Conservation (phyloP, 2,888 invertebrate species). For the Acanthosepion pharaonis region DNA sequence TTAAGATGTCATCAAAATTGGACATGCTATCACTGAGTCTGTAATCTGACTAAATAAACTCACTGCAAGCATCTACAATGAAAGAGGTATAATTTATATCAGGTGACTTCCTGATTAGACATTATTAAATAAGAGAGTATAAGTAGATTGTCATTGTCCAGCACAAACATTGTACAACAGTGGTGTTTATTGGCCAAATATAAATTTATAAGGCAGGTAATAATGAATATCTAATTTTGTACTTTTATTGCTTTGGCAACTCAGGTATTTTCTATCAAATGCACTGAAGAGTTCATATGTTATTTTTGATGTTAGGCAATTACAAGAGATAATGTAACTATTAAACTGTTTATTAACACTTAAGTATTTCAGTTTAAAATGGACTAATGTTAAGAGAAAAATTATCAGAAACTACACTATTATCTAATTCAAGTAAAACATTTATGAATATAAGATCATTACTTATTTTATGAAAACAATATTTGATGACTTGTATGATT, state of each 20-base stretch:
- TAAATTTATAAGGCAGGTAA: neutral
- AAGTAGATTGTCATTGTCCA: neutral
- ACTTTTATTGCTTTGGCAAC: neutral
- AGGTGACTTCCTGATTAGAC: neutral
- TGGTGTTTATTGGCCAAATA: conserved; percentile 22
- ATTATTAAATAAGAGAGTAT: neutral
- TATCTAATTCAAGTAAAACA: no score
- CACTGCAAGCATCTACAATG: neutral
- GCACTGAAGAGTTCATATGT: neutral
- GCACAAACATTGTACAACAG: neutral
- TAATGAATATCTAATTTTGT: neutral
- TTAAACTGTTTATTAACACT: neutral
- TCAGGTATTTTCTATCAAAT: neutral
- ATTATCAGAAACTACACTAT: no score
- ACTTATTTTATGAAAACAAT: no score
- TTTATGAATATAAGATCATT: no score
- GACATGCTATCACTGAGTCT: neutral
- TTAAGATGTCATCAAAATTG: neutral
- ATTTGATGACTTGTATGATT: no score
- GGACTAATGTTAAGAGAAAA: no score
- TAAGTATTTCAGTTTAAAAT: neutral
- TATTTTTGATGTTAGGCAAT: neutral
- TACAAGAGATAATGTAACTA: neutral
- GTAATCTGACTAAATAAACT: neutral
- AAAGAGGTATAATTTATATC: neutral